Percentiles rank a stretch among this genome's conserved stretches.
These are phyloP conservation scores for Botia kubotai DNA, from an alignment of 2,797 vertebrate species.

Conservation along the genomic window DNA sequence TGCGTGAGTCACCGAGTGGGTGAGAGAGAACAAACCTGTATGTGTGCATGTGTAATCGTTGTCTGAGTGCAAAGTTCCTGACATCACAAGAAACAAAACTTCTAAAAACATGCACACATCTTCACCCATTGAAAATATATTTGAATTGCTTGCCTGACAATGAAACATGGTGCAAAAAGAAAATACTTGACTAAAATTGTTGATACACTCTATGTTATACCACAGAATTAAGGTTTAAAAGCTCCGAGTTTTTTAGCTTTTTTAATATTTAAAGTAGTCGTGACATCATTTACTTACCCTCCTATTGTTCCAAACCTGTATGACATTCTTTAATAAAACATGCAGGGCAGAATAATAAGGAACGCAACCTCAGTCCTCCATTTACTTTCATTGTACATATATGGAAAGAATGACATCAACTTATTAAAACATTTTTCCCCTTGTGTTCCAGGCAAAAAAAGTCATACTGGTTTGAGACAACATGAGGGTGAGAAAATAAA, in stretches of 20 bases:
- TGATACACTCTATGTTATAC: conserved; percentile 34
- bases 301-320: no score
- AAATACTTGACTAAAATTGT: conserved; percentile 36
- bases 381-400: neutral
- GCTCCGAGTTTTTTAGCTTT: no score
- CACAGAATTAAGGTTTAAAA: no score
- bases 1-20: conserved; percentile 18
- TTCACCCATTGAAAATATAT: conserved; percentile 29
- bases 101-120: conserved; percentile 31
- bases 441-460: neutral
- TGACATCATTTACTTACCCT: no score
- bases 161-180: conserved; percentile 35
- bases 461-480: neutral
- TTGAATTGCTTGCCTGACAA: conserved; percentile 45
- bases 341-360: conserved; percentile 34
- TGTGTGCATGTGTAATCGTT: neutral
- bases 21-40: neutral
- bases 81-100: conserved; percentile 16
- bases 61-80: neutral
- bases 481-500: neutral
- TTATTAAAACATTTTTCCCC: neutral
- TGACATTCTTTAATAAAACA: conserved; percentile 21
- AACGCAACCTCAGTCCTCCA: neutral
- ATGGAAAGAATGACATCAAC: neutral
- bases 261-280: no score